Conservation (phyloP, 2,113 vertebrate species). For the Ascaphus truei region DNA sequence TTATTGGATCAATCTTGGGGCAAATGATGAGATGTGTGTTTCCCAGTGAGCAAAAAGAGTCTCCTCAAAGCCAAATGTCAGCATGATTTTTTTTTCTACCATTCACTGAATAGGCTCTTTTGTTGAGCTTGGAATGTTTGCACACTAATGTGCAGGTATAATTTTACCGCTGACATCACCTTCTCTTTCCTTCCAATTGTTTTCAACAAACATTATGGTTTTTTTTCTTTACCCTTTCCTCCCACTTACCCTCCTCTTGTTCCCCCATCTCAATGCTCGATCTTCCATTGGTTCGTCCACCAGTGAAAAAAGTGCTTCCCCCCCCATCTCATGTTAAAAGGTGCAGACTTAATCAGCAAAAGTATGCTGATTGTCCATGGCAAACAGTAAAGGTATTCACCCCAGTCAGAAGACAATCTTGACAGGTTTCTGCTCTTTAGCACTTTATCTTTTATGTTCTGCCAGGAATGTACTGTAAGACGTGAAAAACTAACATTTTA, state of each 20-base stretch:
- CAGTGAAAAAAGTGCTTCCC: too few relatives aligned
- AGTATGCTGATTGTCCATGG: not conserved
- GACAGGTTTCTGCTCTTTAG: not conserved
- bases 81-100: not conserved
- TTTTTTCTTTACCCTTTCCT: not conserved
- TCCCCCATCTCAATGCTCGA: not conserved
- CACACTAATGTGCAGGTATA: constrained; percentile 9
- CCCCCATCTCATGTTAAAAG: too few relatives aligned
- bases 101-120: constrained; percentile 3
- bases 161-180: constrained; percentile 18
- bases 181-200: constrained; percentile 17
- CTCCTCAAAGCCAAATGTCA: not conserved
- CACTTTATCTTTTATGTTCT: not conserved
- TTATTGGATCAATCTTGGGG: not conserved
- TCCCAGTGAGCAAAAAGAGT: not conserved
- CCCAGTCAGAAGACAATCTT: not conserved
- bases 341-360: too few relatives aligned
- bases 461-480: too few relatives aligned
- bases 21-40: not conserved
- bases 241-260: not conserved
- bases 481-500: not conserved
- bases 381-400: not conserved
- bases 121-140: constrained; percentile 21
- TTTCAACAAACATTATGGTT: not conserved
- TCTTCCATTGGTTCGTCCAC: not conserved